Base-by-base conservation (phyloP, 2,888 invertebrate genomes). In the Ophonus ardosiacus region DNA sequence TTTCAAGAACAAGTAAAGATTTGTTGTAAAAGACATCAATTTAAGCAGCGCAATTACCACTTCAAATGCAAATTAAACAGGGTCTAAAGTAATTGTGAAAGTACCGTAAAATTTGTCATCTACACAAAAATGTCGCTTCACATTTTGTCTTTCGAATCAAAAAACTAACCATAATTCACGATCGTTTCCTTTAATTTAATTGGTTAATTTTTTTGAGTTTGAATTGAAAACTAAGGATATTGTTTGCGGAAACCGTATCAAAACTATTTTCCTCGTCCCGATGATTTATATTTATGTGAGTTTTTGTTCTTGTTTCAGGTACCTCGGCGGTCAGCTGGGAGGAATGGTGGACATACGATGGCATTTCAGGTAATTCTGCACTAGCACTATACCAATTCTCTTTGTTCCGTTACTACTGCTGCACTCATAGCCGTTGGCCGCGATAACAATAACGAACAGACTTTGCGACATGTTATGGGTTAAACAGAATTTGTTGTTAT, bases 301-400 rank as follows among this genome's bases (percentile, higher is more conserved):
- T 56, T n/a, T 24, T 59, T 56, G 57, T 84, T 63, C 24, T 21
- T 63, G 5, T 84, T 84, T n/a, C 78, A 84, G 84, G 79, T 10
- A 84, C 84, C 7, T 79, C 79, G 88, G 95, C 95, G 89, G 95
- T 96, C 90, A 97, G 96, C 92, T 97, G 97, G 97, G 97, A 97
- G 92, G 97, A 97, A 93, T 97, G 97, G 97, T 97, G 97, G 97
- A 97, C 97, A 88, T 97, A 97, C 93, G 97, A 97, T 92, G 97
- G 97, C 87, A 97, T 97, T 92, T 97, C 97, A 93, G 97, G 97
- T 97, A 93, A 95, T 94, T 61, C 24, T 24, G 21, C 57, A 65
- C 31, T 31, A 51, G 21, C 57, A 65, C 31, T 31, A 51, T 76
- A 21, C 51, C 17, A 51, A 43, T 76, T 43, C 65, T 31, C 38